These are phyloP conservation scores for Drosophila baimaii DNA, from an alignment of 1,140 invertebrate species.

Conservation along the genomic window DNA sequence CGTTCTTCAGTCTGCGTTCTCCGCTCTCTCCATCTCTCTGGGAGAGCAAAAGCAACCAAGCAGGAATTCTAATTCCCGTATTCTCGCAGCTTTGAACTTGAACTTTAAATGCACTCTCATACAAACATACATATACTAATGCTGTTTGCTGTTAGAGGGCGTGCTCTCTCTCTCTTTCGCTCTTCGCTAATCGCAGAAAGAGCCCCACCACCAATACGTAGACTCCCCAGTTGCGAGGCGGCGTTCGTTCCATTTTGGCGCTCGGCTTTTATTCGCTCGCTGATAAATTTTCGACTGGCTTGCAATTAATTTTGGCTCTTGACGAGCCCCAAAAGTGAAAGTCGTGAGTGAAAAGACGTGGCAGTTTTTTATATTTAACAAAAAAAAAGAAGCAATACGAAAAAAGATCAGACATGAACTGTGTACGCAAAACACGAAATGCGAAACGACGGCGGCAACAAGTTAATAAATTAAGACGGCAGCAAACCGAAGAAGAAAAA, in stretches of 20 bases:
- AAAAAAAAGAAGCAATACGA: conserved; percentile 21
- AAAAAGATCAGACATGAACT: conserved; percentile 63
- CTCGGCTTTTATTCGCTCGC: conserved; percentile 34
- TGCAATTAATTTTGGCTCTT: conserved; percentile 71
- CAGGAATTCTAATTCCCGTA: conserved; percentile 66
- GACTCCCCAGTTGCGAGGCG: conserved; percentile 42
- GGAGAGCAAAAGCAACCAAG: conserved; percentile 28
- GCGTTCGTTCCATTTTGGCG: conserved; percentile 45
- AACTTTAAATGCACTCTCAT: conserved; percentile 75
- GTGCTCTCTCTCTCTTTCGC: conserved; percentile 16
- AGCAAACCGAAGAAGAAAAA: conserved; percentile 35
- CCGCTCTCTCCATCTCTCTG: background rate
- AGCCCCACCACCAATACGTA: conserved; percentile 7
- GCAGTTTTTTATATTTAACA: conserved; percentile 53
- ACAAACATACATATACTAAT: conserved; percentile 33
- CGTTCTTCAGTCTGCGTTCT: background rate
- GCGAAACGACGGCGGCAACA: conserved; percentile 49
- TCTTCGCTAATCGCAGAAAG: conserved; percentile 9
- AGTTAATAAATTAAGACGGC: conserved; percentile 72
- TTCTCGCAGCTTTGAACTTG: conserved; percentile 75
- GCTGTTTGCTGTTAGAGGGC: conserved; percentile 43
- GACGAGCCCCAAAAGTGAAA: conserved; percentile 75
- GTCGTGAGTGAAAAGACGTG: conserved; percentile 70
- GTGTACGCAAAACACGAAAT: conserved; percentile 75
- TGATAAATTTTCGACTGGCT: conserved; percentile 57